These are phyloP conservation scores for Phoebastria nigripes DNA, from an alignment of 2,797 vertebrate genomes.

Conservation along the genomic window DNA sequence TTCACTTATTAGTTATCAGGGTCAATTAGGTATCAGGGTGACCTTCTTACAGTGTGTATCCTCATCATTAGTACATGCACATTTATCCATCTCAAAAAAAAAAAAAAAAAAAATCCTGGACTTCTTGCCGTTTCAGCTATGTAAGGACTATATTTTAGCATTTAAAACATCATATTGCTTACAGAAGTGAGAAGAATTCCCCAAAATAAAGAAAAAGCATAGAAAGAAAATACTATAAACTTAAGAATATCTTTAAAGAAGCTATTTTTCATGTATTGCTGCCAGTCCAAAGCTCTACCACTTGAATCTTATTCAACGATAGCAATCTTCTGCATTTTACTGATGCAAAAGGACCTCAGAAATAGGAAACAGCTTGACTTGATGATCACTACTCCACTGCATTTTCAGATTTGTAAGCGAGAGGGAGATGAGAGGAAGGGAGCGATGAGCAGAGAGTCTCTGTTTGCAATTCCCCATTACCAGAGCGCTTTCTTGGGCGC, in stretches of 20 bases:
- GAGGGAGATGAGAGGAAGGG: background rate
- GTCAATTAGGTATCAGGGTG: background rate
- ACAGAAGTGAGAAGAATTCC: background rate
- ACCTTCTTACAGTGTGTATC: background rate
- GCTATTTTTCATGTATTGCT: background rate
- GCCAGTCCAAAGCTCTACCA: background rate
- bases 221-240: background rate
- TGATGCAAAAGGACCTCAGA: background rate
- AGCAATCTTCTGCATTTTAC: background rate
- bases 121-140: background rate
- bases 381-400: background rate
- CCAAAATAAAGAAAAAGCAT: background rate
- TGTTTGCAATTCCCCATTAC: rapidly evolving
- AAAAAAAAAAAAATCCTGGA: background rate
- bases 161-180: background rate
- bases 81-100: background rate
- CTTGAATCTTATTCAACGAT: background rate
- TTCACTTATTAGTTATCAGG: background rate
- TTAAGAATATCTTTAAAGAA: background rate
- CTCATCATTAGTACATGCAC: background rate
- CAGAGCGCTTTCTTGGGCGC: background rate
- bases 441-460: background rate
- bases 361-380: background rate
- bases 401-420: background rate
- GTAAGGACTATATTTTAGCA: background rate